Conservation (phyloP, 2,797 vertebrate genomes). For the Zenarchopterus dispar region DNA sequence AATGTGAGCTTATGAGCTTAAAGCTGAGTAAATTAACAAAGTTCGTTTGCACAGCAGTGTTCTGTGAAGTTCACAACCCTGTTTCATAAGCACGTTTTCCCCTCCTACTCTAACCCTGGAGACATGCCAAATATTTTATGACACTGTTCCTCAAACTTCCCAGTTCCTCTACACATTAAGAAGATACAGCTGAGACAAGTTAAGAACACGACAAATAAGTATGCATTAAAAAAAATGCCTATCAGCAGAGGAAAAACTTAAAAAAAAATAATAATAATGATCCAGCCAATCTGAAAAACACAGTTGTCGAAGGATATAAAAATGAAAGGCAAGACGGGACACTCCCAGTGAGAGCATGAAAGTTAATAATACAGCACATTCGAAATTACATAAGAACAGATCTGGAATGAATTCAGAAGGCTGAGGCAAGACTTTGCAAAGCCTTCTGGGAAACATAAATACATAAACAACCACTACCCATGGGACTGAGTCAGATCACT, state of each 20-base stretch:
- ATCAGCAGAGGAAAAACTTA: not conserved
- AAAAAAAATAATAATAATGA: not conserved
- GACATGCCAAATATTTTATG: constrained; percentile 35
- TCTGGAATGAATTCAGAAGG: constrained; percentile 25
- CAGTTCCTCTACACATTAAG: constrained; percentile 57
- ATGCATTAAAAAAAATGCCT: constrained; percentile 16
- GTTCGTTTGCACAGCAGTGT: constrained; percentile 11
- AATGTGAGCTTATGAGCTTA: not conserved
- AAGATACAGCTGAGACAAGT: constrained; percentile 36
- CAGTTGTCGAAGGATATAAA: not conserved
- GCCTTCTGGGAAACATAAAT: constrained; percentile 44
- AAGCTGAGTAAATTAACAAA: constrained; percentile 13
- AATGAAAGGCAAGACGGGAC: constrained; percentile 8
- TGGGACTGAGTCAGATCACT: constrained; percentile 16
- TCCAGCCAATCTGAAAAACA: not conserved
- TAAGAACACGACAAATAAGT: not conserved
- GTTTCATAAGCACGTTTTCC: constrained; percentile 23
- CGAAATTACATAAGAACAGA: constrained; percentile 50
- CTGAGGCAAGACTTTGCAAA: constrained; percentile 32
- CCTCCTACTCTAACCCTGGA: constrained; percentile 3
- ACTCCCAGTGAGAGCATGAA: constrained; percentile 38
- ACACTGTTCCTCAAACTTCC: constrained; percentile 41
- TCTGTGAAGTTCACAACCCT: constrained; percentile 9
- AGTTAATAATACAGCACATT: constrained; percentile 28
- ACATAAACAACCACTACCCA: constrained; percentile 31